These are phyloP conservation scores for Anas platyrhynchos DNA, from an alignment of 2,113 vertebrate species.

Conservation along the genomic window DNA sequence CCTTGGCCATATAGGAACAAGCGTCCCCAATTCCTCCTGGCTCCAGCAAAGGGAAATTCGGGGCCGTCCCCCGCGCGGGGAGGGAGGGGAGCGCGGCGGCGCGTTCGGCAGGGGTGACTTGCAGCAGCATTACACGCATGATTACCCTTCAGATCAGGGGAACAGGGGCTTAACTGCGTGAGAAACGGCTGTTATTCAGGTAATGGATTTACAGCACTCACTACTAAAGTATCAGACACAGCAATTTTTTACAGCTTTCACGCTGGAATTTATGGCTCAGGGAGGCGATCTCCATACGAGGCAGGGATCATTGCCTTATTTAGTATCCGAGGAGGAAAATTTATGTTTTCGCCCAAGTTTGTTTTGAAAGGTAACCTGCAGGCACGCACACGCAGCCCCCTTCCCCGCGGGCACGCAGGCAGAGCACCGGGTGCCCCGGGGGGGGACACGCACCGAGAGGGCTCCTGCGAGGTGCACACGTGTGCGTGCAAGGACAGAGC, in stretches of 20 bases:
- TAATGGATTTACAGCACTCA: slow-evolving; percentile 79
- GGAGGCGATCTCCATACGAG: slow-evolving; percentile 49
- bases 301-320: slow-evolving; percentile 73
- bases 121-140: slow-evolving; percentile 59
- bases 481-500: background rate
- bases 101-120: slow-evolving; percentile 29
- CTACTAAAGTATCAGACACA: slow-evolving; percentile 72
- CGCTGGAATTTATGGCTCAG: slow-evolving; percentile 70
- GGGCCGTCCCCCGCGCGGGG: background rate
- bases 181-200: slow-evolving; percentile 79
- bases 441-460: too few species aligned
- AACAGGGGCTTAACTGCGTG: slow-evolving; percentile 63
- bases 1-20: rapidly evolving
- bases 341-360: slow-evolving; percentile 60
- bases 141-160: slow-evolving; percentile 67
- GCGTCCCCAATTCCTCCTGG: background rate
- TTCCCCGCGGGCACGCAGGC: background rate
- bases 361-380: slow-evolving; percentile 62
- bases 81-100: background rate
- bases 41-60: background rate
- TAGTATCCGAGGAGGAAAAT: slow-evolving; percentile 58
- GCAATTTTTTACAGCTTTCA: slow-evolving; percentile 76
- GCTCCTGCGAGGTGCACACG: background rate
- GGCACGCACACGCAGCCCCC: background rate
- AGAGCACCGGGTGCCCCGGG: background rate